phyloP scores from a whole-genome alignment of 2,888 invertebrate species.

The Leuctra nigra region DNA sequence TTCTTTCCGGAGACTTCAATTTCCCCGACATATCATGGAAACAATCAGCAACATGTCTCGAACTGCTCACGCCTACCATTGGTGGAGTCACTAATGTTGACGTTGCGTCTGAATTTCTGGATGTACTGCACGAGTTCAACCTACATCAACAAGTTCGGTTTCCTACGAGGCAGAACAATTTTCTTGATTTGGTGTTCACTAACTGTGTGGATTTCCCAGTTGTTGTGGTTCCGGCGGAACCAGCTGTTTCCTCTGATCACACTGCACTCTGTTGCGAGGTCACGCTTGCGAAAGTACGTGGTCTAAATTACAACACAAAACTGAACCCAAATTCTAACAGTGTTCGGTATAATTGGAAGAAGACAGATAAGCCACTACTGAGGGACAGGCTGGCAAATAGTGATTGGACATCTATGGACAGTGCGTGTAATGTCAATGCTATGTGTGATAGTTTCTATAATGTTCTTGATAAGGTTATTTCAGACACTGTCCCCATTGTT shows the following conservation, averaged over 20 bases:
- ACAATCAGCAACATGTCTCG: not conserved
- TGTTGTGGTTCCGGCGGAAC: not conserved
- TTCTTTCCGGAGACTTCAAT: not conserved
- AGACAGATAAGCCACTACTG: not conserved
- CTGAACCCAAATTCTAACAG: too few species aligned
- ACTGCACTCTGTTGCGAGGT: not conserved
- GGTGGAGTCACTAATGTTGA: not conserved
- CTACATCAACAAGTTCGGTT: not conserved
- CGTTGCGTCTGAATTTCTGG: not conserved
- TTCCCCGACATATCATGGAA: constrained; percentile 1
- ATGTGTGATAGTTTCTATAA: not conserved
- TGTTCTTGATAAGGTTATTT: not conserved
- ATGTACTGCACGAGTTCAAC: not conserved
- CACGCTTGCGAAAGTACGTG: not conserved
- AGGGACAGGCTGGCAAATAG: not conserved
- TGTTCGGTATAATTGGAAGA: constrained; percentile 6
- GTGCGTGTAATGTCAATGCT: not conserved
- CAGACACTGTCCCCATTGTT: constrained; percentile 1
- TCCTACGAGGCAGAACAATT: not conserved
- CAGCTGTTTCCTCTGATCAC: not conserved
- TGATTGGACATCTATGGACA: not conserved
- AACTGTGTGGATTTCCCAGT: not conserved
- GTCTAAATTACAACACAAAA: too few species aligned
- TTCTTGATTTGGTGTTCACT: not conserved
- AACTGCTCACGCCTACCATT: not conserved